phyloP scores from a whole-genome alignment of 2,113 vertebrate species.

The Craseonycteris thonglongyai region DNA sequence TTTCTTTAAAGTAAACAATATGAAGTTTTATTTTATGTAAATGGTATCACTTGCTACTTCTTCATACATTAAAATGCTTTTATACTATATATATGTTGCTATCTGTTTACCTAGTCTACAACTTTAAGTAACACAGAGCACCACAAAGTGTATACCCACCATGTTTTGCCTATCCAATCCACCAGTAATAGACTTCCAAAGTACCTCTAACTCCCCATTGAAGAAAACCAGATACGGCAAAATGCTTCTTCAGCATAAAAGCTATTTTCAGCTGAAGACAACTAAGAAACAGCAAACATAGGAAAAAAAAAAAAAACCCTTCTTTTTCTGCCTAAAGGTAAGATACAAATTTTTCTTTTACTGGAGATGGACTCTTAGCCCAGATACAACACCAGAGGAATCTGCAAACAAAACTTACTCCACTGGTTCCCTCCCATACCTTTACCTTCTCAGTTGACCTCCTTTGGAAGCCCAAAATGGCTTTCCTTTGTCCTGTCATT shows the following conservation, averaged over 20 bases:
- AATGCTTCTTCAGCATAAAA: not conserved
- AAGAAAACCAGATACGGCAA: not conserved
- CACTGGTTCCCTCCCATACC: not conserved
- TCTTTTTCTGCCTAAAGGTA: not conserved
- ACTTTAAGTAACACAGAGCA: not conserved
- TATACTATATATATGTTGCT: not conserved
- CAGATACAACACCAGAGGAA: not conserved
- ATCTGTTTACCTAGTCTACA: not conserved
- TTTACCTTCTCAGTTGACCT: not conserved
- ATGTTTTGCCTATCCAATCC: not conserved
- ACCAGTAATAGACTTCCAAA: not conserved
- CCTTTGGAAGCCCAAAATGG: not conserved
- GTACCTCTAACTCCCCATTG: not conserved
- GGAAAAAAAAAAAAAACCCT: not conserved
- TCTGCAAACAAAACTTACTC: not conserved
- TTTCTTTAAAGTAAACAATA: not conserved
- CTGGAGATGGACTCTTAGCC: not conserved
- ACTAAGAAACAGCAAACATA: not conserved
- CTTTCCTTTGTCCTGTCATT: not conserved
- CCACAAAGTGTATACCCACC: not conserved
- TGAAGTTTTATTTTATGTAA: not conserved
- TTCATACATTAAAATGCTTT: not conserved
- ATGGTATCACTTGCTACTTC: not conserved
- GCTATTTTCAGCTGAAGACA: not conserved
- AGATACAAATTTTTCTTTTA: not conserved